Base-by-base conservation (phyloP, 1,140 invertebrate species). In the Anoplophora glabripennis region DNA sequence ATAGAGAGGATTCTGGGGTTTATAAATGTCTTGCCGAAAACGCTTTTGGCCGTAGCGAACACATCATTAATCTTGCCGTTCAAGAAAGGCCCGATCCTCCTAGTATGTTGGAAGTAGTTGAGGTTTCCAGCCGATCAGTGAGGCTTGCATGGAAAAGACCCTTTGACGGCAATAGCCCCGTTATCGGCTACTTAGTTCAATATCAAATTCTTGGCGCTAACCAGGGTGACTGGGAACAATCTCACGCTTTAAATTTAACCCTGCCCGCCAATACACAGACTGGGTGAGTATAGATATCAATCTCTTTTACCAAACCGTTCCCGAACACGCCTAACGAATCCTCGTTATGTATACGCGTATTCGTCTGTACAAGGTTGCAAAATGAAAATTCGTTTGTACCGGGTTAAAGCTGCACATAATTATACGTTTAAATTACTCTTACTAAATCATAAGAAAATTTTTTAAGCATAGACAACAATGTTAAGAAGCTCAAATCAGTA, bases 11-110 rank as follows among this genome's bases (percentile, higher is more conserved):
- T 76, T 91, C 91, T 0, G 91, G 89, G 0, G 83, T 88, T n/a
- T 95, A 94, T 75, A 85, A 87, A 9, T 96, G 93, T 73, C 82
- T 85, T 0, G 91, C 91, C 0, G 85, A 88, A 62, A 96, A 96
- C 75, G 83, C 84, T 0, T 92, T 87, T 68, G 93, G 93, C 0
- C 81, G 86, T 40, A 91, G 92, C 65, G 89, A 92, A 65, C 86
- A 92, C 64, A 80, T 87, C 0, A 88, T 93, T 60, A 87, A 90
- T 72, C 77, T 95, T 0, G 84, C 86, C 15, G 90, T 95, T 0
- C 90, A 93, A 85, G 88, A 90, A 68, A 82, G 84, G 48, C 89
- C 89, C 0, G 88, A 90, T 71, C 79, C 86, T 0, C 88, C 89
- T 12, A 65, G 62, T 10, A 51, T 69, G 8, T 61, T 78, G 5